Evolutionary conservation across 2,888 invertebrate genomes (phyloP), one percentile per base, ranked within the genome.

Genomic region (Byasa hedistus): DNA sequence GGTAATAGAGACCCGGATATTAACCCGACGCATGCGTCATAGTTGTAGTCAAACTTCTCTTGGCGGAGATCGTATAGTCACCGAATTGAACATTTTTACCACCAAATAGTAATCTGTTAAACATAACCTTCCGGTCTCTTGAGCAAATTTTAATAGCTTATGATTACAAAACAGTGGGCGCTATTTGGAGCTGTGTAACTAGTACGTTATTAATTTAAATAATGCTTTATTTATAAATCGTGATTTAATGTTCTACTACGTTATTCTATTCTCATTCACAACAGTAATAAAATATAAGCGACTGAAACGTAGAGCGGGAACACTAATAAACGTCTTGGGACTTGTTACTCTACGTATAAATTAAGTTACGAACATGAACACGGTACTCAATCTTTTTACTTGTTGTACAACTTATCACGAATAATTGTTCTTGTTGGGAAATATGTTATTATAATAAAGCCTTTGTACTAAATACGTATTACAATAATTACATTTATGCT

Each of bases 261-360:
- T 54, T 58, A 66, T 62, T 67, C 66, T 56, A 60, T 67, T 67
- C 66, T 60, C 58, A 63, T 67, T 63, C 59, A 56, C 63, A 63
- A 51, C 63, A 60, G 63, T 67, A 67, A 67, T 67, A 67, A 67
- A 67, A 63, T 67, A 67, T 67, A 67, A 67, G 59, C 63, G 56
- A 63, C 63, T 63, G 66, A 67, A 67, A 67, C 66, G 51, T 59
- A 23, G 44, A 59, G 59, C 62, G 59, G 59, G 63, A 67, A 63
- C 63, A 63, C 66, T 67, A 67, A 60, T 67, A 63, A 67, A 67
- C 63, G 66, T 67, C 66, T 63, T 56, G 58, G 66, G 66, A 22
- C 66, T 66, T 66, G 66, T 66, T 66, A 55, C 66, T 54, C 66
- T 58, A 55, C 58, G 66, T 62, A 66, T 66, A 66, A 66, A 66